phyloP scores from a whole-genome alignment of 2,113 vertebrate species.

The Tympanuchus pallidicinctus region DNA sequence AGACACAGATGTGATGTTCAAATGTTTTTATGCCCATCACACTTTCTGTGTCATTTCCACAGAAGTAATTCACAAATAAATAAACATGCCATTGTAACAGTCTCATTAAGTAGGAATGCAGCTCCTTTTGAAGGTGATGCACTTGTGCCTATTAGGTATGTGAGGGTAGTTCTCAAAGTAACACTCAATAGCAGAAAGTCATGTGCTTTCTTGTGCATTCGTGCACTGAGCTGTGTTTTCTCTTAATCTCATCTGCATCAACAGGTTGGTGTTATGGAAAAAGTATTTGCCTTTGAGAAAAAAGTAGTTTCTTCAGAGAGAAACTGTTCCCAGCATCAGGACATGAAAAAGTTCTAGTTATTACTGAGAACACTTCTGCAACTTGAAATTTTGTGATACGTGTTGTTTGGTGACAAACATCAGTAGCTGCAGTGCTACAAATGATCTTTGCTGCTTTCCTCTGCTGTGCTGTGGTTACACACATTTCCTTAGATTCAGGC shows the following conservation, averaged over 20 bases:
- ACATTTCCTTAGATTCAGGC: background rate
- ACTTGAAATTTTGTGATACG: rapidly evolving
- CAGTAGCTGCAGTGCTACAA: background rate
- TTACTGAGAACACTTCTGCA: background rate
- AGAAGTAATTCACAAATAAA: background rate
- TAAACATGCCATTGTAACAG: background rate
- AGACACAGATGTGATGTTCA: background rate
- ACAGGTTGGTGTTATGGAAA: background rate
- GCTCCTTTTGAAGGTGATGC: background rate
- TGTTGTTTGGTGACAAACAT: background rate
- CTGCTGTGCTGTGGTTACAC: background rate
- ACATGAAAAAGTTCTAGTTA: background rate
- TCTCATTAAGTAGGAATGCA: background rate
- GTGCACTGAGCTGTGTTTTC: background rate
- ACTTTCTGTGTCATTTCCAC: background rate
- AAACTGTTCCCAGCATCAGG: background rate
- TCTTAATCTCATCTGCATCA: background rate
- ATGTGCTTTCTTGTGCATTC: background rate
- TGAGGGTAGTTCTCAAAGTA: background rate
- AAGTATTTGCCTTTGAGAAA: background rate
- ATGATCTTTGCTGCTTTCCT: background rate
- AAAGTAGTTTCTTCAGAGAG: background rate
- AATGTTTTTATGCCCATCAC: background rate
- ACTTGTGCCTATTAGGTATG: background rate
- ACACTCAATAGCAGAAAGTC: background rate